Evolutionary conservation across 2,888 invertebrate genomes (phyloP).

Genomic region (Brachylomia viminalis): DNA sequence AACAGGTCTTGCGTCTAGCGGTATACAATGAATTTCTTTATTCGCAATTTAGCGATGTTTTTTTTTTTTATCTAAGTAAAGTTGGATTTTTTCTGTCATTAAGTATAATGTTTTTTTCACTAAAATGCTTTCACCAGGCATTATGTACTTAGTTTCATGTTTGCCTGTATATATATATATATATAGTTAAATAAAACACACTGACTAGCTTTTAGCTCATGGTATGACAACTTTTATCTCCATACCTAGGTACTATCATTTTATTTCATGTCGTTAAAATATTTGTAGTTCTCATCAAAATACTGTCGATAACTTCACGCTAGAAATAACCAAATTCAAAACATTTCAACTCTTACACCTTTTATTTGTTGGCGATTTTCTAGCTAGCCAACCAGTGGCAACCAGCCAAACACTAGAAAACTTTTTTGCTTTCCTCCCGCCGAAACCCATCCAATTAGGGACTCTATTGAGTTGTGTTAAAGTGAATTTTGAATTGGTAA

Average conservation of each 20-base stretch:
- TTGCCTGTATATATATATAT: too few relatives aligned
- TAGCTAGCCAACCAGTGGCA: slow-evolving; percentile 81
- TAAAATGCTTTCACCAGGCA: not conserved
- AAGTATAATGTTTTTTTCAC: not conserved
- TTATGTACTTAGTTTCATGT: not conserved
- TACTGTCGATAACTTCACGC: slow-evolving; percentile 31
- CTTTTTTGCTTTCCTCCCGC: slow-evolving; percentile 50
- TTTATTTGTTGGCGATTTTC: slow-evolving; percentile 77
- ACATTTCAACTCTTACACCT: slow-evolving; percentile 82
- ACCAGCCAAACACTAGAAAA: slow-evolving; percentile 79
- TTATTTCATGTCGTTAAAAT: not conserved
- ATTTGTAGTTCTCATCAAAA: slow-evolving; percentile 38
- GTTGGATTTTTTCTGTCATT: not conserved
- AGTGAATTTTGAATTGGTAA: slow-evolving; percentile 53
- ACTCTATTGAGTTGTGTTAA: slow-evolving; percentile 69
- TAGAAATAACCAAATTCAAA: slow-evolving; percentile 78
- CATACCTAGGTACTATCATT: not conserved
- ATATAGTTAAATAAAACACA: not conserved
- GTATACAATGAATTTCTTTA: slow-evolving; percentile 9
- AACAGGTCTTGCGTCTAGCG: not conserved
- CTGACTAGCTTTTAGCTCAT: not conserved
- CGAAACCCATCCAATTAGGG: slow-evolving; percentile 55
- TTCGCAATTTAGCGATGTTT: not conserved
- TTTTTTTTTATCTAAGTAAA: not conserved
- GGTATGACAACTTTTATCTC: not conserved